Conservation (phyloP, 2,113 vertebrate genomes). For the Chamaea fasciata region DNA sequence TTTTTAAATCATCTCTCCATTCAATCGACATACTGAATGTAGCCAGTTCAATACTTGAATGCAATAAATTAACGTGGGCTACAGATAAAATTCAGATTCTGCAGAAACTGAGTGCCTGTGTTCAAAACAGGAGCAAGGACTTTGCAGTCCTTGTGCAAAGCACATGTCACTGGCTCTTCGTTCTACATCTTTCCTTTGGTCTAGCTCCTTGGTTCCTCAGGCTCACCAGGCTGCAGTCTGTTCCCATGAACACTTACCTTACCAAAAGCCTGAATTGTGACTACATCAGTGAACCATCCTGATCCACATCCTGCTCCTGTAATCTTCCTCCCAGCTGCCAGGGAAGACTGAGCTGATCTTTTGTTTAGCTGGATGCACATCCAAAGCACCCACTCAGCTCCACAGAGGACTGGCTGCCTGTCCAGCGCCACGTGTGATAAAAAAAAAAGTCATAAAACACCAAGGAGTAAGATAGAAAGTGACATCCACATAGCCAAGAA, state of each 20-base stretch:
- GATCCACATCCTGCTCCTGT: not conserved
- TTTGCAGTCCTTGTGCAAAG: not conserved
- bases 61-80: not conserved
- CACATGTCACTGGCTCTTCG: not conserved
- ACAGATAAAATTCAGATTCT: not conserved
- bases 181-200: not conserved
- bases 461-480: not conserved
- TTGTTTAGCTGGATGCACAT: not conserved
- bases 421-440: not conserved
- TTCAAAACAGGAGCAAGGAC: not conserved
- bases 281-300: not conserved
- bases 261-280: not conserved
- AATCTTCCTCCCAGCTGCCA: not conserved
- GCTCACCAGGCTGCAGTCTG: not conserved
- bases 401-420: not conserved
- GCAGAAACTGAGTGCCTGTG: not conserved
- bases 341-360: not conserved
- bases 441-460: not conserved
- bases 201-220: not conserved
- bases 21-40: not conserved
- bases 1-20: slow-evolving; percentile 23
- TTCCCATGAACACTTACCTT: not conserved
- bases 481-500: not conserved
- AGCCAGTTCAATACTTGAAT: not conserved
- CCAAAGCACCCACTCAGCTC: not conserved